Evolutionary conservation across 2,888 invertebrate genomes (phyloP).

Genomic region (Xestia c-nigrum): DNA sequence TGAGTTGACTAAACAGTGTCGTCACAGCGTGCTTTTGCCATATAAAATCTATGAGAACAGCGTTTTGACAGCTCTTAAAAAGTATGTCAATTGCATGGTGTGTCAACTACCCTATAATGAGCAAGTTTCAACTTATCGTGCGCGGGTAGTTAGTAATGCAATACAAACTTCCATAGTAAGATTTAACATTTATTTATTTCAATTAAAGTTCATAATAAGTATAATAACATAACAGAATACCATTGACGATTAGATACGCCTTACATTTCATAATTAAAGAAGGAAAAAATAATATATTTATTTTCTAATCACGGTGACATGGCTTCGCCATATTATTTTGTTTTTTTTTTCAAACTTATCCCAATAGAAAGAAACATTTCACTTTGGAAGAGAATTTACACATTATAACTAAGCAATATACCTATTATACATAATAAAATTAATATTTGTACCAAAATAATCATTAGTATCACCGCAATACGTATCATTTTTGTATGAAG

Average conservation of each 20-base stretch:
- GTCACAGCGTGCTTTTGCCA: no score
- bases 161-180: constrained; percentile 14
- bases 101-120: no score
- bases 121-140: background rate
- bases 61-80: no score
- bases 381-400: constrained; percentile 58
- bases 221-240: constrained; percentile 53
- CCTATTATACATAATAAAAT: constrained; percentile 55
- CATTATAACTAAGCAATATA: constrained; percentile 54
- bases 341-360: constrained; percentile 32
- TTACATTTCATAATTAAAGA: constrained; percentile 30
- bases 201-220: constrained; percentile 9
- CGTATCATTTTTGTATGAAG: constrained; percentile 53
- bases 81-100: no score
- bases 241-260: constrained; percentile 49
- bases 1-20: no score
- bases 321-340: constrained; percentile 22
- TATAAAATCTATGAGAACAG: no score
- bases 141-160: background rate
- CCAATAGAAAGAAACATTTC: constrained; percentile 62
- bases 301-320: constrained; percentile 26
- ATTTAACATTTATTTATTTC: constrained; percentile 1
- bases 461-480: constrained; percentile 59
- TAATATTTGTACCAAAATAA: constrained; percentile 68
- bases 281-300: constrained; percentile 23